Evolutionary conservation across 2,888 invertebrate genomes (phyloP).

Genomic region (Diplazon laetatorius): DNA sequence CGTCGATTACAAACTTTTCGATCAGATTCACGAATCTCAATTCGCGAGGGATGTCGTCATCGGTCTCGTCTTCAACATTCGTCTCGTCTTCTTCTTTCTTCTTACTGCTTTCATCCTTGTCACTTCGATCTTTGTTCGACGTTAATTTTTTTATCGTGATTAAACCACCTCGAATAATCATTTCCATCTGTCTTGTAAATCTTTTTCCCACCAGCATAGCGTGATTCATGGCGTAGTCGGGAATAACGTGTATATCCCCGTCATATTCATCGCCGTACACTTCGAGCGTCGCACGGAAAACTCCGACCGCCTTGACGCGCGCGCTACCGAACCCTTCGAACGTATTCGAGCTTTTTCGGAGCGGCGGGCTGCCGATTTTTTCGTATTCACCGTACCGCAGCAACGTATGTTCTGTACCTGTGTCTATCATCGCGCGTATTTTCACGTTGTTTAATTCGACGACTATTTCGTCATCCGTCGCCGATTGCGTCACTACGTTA

Average conservation of each 20-base stretch:
- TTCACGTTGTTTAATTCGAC: slow-evolving; percentile 3
- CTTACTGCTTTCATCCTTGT: too few relatives aligned
- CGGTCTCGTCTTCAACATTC: background rate
- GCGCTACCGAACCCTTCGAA: slow-evolving; percentile 35
- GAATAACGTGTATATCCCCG: background rate
- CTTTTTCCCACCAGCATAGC: slow-evolving; percentile 20
- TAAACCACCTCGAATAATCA: background rate
- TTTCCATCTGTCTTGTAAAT: slow-evolving; percentile 10
- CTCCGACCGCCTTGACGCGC: background rate
- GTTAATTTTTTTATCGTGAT: too few relatives aligned
- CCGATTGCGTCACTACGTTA: background rate
- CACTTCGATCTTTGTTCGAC: too few relatives aligned
- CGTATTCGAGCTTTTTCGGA: background rate
- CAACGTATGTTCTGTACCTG: background rate
- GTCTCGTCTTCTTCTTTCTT: too few relatives aligned
- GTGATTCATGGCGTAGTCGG: slow-evolving; percentile 10
- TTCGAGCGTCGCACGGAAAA: background rate
- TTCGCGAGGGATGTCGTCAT: background rate
- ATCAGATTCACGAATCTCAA: background rate
- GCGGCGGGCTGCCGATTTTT: background rate
- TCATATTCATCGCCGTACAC: slow-evolving; percentile 7
- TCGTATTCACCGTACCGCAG: slow-evolving; percentile 13
- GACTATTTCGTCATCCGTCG: slow-evolving; percentile 5
- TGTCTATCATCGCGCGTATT: background rate
- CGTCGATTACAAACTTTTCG: background rate